Evolutionary conservation across 2,888 invertebrate genomes (phyloP), one percentile per base, ranked within the genome.

Genomic region (Lamproptera curius): DNA sequence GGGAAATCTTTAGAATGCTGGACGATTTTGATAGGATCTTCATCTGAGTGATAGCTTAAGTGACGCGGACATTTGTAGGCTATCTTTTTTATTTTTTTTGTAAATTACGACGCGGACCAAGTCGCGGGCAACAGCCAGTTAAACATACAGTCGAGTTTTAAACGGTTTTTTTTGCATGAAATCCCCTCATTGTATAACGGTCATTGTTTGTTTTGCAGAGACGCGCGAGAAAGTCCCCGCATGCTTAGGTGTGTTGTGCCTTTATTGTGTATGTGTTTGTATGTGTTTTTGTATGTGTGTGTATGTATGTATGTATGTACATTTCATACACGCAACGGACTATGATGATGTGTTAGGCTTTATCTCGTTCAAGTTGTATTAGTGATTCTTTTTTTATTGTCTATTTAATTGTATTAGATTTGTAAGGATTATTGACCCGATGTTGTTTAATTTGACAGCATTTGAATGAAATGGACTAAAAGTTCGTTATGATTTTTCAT

Each of bases 221-320:
- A 67, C 79, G 69, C 66, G 72, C 73, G 68, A 73, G 83, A 67
- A 80, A 81, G 59, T 83, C 84, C 68, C 85, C 83, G 83, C 85
- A 85, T 85, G 84, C 81, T 76, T 86, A 84, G 73, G 20, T 28
- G 28, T 28, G 28, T 28, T 28, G 23, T 23, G 5, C n/a, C 10
- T 28, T 2, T 28, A n/a, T 28, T 28, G 28, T 28, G n/a, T 28
- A n/a, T 5, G 31, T 3, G 11, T 31, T 31, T 31, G 31, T 31
- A 11, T 31, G 31, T 11, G 28, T 20, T 20, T 20, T 3, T 20
- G 20, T 6, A 6, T 20, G 3, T 20, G 20, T 6, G 6, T 20
- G 3, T 3, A 6, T 6, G 20, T 20, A 20, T 20, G 20, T 20
- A 6, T 20, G 20, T 20, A 20, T 20, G 20, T 20, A 5, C 6